Percentiles rank a stretch among this genome's conserved stretches.
Evolutionary conservation across 2,797 vertebrate species (phyloP).

Genomic region (Amblyopsis hoosieri): DNA sequence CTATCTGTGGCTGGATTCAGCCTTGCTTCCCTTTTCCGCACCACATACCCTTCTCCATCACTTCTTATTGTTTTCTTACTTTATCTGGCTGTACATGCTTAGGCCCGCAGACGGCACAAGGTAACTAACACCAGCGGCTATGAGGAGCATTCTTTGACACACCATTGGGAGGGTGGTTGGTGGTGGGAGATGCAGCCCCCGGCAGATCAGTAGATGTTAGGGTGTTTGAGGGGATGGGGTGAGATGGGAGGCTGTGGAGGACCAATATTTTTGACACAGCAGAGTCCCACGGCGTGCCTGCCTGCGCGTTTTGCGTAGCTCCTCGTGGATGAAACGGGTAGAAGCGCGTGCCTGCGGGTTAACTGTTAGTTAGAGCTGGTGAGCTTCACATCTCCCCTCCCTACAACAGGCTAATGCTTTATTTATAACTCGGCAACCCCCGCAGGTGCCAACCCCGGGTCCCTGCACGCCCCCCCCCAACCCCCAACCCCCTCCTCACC

Average conservation of each 20-base stretch:
- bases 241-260: neutral
- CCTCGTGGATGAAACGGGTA: constrained; percentile 66
- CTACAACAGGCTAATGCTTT: constrained; percentile 81
- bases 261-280: constrained; percentile 36
- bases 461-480: constrained; percentile 70
- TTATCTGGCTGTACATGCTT: neutral
- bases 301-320: constrained; percentile 55
- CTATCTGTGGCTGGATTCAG: too few relatives aligned
- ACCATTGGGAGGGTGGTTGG: neutral
- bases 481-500: constrained; percentile 67
- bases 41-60: too few relatives aligned
- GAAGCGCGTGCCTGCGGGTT: constrained; percentile 72
- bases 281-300: constrained; percentile 53
- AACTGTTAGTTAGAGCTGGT: constrained; percentile 75
- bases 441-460: constrained; percentile 74
- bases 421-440: constrained; percentile 78
- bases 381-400: constrained; percentile 74
- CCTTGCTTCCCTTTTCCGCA: too few relatives aligned
- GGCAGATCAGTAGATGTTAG: neutral
- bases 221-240: neutral
- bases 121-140: too few relatives aligned
- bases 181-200: neutral
- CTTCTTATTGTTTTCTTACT: too few relatives aligned
- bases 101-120: neutral
- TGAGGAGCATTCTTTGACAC: too few relatives aligned